Evolutionary conservation across 2,797 vertebrate species (phyloP).

Genomic region (Yasuhikotakia modesta): DNA sequence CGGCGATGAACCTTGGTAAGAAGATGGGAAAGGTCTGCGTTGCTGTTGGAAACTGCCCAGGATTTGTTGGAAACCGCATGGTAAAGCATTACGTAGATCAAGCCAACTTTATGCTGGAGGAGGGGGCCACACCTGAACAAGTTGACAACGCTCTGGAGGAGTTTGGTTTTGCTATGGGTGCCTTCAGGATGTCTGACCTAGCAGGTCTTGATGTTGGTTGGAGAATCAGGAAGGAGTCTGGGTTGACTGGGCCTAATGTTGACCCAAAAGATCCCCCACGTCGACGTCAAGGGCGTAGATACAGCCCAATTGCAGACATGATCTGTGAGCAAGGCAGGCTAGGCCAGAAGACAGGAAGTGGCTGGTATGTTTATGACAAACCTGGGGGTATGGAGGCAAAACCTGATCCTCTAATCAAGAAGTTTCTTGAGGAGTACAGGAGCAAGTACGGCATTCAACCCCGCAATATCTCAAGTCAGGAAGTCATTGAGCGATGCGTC

Average conservation of each 20-base stretch:
- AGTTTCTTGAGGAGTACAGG: conserved; percentile 83
- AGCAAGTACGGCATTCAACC: conserved; percentile 70
- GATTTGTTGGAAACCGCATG: conserved; percentile 93
- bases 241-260: conserved; percentile 68
- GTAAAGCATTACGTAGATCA: conserved; percentile 78
- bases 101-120: conserved; percentile 86
- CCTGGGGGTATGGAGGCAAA: conserved; percentile 74
- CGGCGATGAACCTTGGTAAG: conserved; percentile 84
- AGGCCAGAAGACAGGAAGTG: conserved; percentile 86
- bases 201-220: conserved; percentile 90
- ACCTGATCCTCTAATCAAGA: conserved; percentile 82
- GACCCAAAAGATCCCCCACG: conserved; percentile 68
- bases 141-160: conserved; percentile 85
- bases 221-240: conserved; percentile 78
- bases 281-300: conserved; percentile 73
- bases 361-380: conserved; percentile 90
- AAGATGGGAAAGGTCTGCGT: conserved; percentile 85
- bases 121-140: conserved; percentile 84
- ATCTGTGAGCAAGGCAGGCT: conserved; percentile 85
- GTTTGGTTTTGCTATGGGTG: conserved; percentile 89
- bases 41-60: conserved; percentile 87
- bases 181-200: conserved; percentile 86
- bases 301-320: conserved; percentile 87
- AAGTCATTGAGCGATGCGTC: conserved; percentile 87
- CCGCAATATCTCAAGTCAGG: conserved; percentile 75